These are phyloP conservation scores for Hippocampus mohnikei DNA, from an alignment of 2,113 vertebrate genomes.

Conservation along the genomic window DNA sequence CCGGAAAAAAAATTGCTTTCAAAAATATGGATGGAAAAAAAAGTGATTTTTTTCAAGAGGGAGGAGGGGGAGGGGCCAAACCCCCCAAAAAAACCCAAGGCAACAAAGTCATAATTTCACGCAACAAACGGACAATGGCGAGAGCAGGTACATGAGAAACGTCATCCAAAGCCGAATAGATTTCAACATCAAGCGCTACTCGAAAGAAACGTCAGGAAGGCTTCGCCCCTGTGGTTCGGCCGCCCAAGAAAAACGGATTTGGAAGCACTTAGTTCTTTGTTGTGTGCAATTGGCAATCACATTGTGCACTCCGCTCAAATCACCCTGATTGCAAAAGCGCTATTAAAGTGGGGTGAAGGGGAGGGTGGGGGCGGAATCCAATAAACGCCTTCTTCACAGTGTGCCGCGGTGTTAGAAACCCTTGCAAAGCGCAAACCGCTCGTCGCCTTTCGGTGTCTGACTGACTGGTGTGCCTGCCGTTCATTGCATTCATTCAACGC, in stretches of 20 bases:
- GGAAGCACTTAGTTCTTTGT: not conserved
- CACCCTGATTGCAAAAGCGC: not conserved
- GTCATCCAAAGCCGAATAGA: not conserved
- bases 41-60: too few species aligned
- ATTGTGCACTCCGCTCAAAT: not conserved
- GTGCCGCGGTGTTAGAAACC: constrained; percentile 4
- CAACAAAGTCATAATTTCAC: too few species aligned
- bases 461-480: not conserved
- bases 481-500: not conserved
- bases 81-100: too few species aligned
- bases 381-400: not conserved
- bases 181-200: not conserved
- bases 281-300: not conserved
- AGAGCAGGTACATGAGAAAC: too few species aligned
- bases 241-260: not conserved
- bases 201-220: not conserved
- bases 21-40: too few species aligned
- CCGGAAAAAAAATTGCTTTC: too few species aligned
- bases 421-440: not conserved
- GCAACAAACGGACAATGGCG: too few species aligned
- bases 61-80: too few species aligned
- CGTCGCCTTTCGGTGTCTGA: constrained; percentile 8
- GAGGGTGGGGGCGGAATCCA: not conserved
- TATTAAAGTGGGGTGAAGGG: not conserved
- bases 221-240: not conserved